These are phyloP conservation scores for Heterotilapia buettikoferi DNA, from an alignment of 2,113 vertebrate genomes.

Conservation along the genomic window DNA sequence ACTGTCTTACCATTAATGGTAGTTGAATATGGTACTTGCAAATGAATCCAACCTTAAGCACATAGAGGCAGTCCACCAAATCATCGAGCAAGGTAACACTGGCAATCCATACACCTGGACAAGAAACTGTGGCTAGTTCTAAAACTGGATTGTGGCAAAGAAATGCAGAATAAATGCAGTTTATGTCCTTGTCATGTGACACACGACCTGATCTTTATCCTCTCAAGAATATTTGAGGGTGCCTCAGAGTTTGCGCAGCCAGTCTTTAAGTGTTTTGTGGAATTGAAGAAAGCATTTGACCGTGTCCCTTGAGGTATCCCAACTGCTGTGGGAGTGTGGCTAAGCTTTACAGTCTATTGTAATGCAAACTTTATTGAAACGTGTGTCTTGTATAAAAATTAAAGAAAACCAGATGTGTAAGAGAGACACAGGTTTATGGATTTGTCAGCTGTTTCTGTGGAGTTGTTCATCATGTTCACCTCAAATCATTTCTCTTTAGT, in stretches of 20 bases:
- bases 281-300: neutral
- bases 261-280: neutral
- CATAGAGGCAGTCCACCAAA: neutral
- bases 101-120: neutral
- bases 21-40: neutral
- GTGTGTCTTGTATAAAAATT: neutral
- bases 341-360: neutral
- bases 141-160: neutral
- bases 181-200: neutral
- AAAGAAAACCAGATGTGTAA: neutral
- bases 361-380: neutral
- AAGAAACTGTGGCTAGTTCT: neutral
- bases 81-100: neutral
- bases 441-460: rapidly evolving
- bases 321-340: neutral
- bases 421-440: neutral
- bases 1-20: neutral
- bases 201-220: neutral
- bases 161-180: rapidly evolving
- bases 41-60: neutral
- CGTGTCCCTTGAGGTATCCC: neutral
- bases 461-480: neutral
- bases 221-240: neutral
- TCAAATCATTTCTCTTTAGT: neutral
- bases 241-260: neutral